Evolutionary conservation across 2,888 invertebrate genomes (phyloP), one percentile per base, ranked within the genome.

Genomic region (Drosophila subquinaria): DNA sequence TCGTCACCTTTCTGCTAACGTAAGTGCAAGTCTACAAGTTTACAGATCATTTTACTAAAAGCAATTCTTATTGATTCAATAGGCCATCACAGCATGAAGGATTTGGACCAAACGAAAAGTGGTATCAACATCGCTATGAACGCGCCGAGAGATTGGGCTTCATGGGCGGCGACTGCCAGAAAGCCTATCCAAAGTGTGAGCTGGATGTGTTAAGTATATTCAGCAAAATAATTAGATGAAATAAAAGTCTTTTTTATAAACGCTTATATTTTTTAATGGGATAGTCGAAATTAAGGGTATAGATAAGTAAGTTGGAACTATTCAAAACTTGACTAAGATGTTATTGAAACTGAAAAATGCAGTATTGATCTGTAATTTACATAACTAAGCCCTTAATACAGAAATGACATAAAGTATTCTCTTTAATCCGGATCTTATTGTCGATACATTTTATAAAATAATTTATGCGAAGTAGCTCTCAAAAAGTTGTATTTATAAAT

Each of bases 1-100:
- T 96, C 35, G 93, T 96, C 48, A 94, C 94, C 60, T 95, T 95
- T 82, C 91, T 96, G 52, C 93, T 96, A 53, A 96, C 96, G 96
- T 96, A 92, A 94, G 95, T 85, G 17, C 0, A 13, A 33, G 10
- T 0, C 10, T 0, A 36, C 13, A 23, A 36, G 9, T 11, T 8
- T n/a, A 55, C 2, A 10, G 3, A 57, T 42, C 11, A 47, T 20
- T 50, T n/a, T 9, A 55, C 59, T 47, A 8, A 5, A 20, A 27
- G 33, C 4, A 9, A 40, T 40, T 30, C 3, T 3, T 4, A 11
- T 35, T 55, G 51, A 60, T 50, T 63, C 90, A 90, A 61, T 69
- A 94, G 94, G 43, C 94, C 94, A 6, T 93, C 93, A 4, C 89
- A 91, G 17, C 95, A 95, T 86, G 92, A 94, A 67, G 93, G 94